Conservation (phyloP, 2,113 vertebrate species). For the Tichodroma muraria region DNA sequence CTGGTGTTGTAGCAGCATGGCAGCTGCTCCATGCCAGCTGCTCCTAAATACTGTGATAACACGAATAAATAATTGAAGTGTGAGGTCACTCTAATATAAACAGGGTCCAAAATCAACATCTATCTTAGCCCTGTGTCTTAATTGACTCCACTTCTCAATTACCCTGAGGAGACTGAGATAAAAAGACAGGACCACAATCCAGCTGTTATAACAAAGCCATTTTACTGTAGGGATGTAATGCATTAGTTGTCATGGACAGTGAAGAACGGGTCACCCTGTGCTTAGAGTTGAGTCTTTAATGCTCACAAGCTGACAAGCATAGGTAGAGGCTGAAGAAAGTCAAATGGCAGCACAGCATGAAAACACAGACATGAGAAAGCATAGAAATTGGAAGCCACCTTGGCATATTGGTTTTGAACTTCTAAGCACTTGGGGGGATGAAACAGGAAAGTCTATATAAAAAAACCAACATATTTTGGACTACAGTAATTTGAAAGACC, state of each 20-base stretch:
- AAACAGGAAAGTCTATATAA: neutral
- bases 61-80: neutral
- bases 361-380: neutral
- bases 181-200: neutral
- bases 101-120: neutral
- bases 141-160: neutral
- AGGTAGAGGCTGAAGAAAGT: neutral
- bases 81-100: neutral
- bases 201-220: neutral
- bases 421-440: neutral
- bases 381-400: neutral
- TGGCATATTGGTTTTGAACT: neutral
- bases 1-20: neutral
- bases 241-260: neutral
- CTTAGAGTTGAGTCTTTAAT: neutral
- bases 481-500: neutral
- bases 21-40: conserved; percentile 4
- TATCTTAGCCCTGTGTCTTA: neutral
- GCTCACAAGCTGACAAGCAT: neutral
- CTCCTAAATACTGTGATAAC: neutral
- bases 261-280: neutral
- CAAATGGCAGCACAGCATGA: neutral
- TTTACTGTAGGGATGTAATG: neutral
- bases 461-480: neutral
- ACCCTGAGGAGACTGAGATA: neutral